Percentiles rank a stretch among this genome's conserved stretches.
Conservation (phyloP, 2,888 invertebrate genomes). For the Erebia aethiops region DNA sequence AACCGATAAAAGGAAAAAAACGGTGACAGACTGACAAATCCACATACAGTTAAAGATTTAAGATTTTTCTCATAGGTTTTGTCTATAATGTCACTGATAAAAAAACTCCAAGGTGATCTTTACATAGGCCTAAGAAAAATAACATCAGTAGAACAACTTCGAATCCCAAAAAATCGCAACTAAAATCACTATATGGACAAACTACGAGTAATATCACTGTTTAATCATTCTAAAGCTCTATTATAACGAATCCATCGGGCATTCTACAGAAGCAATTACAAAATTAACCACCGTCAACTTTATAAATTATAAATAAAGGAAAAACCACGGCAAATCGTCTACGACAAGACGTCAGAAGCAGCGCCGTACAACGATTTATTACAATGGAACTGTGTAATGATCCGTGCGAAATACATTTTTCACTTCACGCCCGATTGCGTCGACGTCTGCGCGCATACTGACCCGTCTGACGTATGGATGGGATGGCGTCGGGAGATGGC, state of each 20-base stretch:
- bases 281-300: neutral
- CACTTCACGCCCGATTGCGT: slow-evolving; percentile 52
- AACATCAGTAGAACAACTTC: too few relatives aligned
- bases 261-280: neutral
- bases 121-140: too few relatives aligned
- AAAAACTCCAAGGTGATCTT: too few relatives aligned
- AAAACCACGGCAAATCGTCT: slow-evolving; percentile 28
- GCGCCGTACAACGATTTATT: slow-evolving; percentile 54
- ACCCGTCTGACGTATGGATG: slow-evolving; percentile 8
- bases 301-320: slow-evolving; percentile 18
- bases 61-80: too few relatives aligned
- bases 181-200: too few relatives aligned
- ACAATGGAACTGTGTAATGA: slow-evolving; percentile 52
- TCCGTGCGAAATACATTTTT: slow-evolving; percentile 48
- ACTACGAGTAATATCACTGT: too few relatives aligned
- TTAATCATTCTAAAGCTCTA: too few relatives aligned
- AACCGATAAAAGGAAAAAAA: too few relatives aligned
- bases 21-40: too few relatives aligned
- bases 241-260: neutral
- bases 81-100: too few relatives aligned
- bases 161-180: too few relatives aligned
- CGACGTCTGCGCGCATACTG: slow-evolving; percentile 35
- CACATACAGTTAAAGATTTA: too few relatives aligned
- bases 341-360: slow-evolving; percentile 50
- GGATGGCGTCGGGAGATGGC: slow-evolving; percentile 29